Percentiles rank a stretch among this genome's conserved stretches.
phyloP scores from a whole-genome alignment of 2,113 vertebrate genomes.

The Fukomys damarensis region DNA sequence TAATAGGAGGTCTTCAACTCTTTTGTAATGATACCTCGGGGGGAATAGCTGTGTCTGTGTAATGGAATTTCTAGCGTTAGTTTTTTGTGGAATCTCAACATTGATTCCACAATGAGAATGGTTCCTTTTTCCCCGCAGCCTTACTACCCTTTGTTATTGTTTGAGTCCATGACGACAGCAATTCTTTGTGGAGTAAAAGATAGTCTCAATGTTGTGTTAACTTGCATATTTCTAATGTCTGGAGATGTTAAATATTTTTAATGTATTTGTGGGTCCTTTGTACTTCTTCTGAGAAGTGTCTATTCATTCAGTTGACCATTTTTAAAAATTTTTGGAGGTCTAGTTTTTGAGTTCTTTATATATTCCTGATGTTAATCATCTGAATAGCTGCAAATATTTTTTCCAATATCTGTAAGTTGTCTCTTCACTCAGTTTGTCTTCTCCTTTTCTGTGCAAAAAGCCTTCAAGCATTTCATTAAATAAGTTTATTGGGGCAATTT shows the following conservation, averaged over 20 bases:
- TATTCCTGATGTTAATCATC: neutral
- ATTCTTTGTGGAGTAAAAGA: no score
- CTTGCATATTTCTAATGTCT: neutral
- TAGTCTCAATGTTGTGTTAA: neutral
- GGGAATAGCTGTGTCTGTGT: neutral
- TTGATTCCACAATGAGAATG: neutral
- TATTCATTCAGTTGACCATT: neutral
- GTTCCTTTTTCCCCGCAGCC: neutral
- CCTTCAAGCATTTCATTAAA: no score
- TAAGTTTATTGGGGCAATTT: no score
- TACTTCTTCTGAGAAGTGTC: neutral
- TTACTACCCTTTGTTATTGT: no score
- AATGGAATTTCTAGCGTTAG: neutral
- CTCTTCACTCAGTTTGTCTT: neutral
- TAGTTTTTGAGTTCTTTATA: neutral
- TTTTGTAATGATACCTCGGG: neutral
- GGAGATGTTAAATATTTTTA: neutral
- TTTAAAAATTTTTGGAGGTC: neutral
- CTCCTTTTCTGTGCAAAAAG: neutral
- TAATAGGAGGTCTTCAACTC: neutral
- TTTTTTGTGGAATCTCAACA: neutral
- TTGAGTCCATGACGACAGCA: no score
- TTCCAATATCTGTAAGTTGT: neutral
- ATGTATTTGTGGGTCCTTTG: neutral
- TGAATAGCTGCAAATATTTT: neutral